phyloP scores from a whole-genome alignment of 2,888 invertebrate species.

The Blastobasis lacticolella region DNA sequence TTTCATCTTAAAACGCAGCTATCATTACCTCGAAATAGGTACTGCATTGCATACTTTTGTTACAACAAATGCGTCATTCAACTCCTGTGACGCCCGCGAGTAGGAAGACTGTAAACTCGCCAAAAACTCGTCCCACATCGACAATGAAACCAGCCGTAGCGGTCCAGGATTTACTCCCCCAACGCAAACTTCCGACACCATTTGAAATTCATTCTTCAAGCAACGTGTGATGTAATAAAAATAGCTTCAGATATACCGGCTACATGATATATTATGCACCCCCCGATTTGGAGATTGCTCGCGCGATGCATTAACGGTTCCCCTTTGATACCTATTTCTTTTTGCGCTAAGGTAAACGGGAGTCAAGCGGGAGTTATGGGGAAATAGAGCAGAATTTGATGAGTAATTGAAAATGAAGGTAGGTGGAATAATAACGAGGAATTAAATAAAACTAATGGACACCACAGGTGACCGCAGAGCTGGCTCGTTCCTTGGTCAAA shows the following conservation, averaged over 20 bases:
- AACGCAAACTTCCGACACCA: slow-evolving; percentile 67
- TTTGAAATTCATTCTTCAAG: slow-evolving; percentile 73
- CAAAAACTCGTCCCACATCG: no score
- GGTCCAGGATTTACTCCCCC: slow-evolving; percentile 54
- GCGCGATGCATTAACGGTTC: slow-evolving; percentile 55
- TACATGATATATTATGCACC: slow-evolving; percentile 69
- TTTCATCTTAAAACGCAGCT: no score
- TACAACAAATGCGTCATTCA: no score
- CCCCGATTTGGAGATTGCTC: slow-evolving; percentile 61
- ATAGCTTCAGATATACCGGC: slow-evolving; percentile 57
- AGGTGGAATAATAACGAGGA: no score
- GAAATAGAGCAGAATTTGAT: slow-evolving; percentile 5
- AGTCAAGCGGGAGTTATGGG: slow-evolving; percentile 48
- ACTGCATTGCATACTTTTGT: no score
- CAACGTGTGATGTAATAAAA: slow-evolving; percentile 71
- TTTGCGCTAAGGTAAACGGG: slow-evolving; percentile 43
- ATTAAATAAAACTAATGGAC: no score
- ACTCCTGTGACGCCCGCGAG: no score
- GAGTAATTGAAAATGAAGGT: neutral
- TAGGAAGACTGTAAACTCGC: no score
- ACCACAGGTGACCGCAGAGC: no score
- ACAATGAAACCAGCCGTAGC: slow-evolving; percentile 22
- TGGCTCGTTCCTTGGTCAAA: no score
- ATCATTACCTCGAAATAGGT: no score
- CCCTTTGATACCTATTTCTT: slow-evolving; percentile 53